These are phyloP conservation scores for Cremastinae sp. DNA, from an alignment of 2,888 invertebrate species.

Conservation along the genomic window DNA sequence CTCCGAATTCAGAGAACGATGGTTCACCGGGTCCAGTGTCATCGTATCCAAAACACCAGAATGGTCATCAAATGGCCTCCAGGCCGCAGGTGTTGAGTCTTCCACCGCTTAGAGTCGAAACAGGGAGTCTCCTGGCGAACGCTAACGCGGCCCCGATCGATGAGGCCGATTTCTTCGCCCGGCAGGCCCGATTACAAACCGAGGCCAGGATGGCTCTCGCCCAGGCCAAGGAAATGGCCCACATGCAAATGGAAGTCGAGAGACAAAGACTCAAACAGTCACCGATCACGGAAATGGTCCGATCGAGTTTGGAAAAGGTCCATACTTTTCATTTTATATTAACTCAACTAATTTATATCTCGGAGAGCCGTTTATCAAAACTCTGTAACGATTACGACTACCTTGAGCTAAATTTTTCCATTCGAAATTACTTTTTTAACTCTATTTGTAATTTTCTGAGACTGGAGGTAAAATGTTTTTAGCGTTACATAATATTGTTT, in stretches of 20 bases:
- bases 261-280: constrained; percentile 87
- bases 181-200: constrained; percentile 89
- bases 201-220: constrained; percentile 93
- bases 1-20: constrained; percentile 88
- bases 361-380: neutral
- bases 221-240: constrained; percentile 95
- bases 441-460: too few relatives aligned
- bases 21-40: constrained; percentile 64
- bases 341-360: neutral
- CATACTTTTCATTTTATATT: neutral
- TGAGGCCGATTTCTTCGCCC: constrained; percentile 90
- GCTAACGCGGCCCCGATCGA: constrained; percentile 78
- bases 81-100: constrained; percentile 76
- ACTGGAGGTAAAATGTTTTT: too few relatives aligned
- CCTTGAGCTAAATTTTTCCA: too few relatives aligned
- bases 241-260: constrained; percentile 94
- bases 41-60: constrained; percentile 59
- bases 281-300: constrained; percentile 93
- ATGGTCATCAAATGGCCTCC: constrained; percentile 56
- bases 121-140: constrained; percentile 51
- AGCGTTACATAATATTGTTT: too few relatives aligned
- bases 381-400: too few relatives aligned
- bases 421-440: too few relatives aligned
- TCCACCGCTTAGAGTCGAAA: constrained; percentile 75
- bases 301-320: constrained; percentile 89